Percentiles rank a stretch among this genome's conserved stretches.
phyloP scores from a whole-genome alignment of 2,888 invertebrate genomes.

The Dynastes hyllus region DNA sequence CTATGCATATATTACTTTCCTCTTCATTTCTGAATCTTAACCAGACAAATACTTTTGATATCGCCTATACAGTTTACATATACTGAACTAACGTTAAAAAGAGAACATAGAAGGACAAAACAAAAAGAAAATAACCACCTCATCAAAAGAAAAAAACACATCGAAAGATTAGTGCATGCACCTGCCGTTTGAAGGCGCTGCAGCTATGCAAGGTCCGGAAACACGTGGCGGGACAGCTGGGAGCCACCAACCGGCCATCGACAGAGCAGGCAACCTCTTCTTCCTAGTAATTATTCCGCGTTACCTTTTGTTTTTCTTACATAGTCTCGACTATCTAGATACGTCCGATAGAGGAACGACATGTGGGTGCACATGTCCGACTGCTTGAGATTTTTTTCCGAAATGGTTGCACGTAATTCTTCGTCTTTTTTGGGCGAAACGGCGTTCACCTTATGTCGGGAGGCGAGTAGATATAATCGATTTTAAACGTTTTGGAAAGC shows the following conservation, averaged over 20 bases:
- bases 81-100: conserved; percentile 15
- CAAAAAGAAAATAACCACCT: conserved; percentile 49
- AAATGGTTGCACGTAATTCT: conserved; percentile 24
- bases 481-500: neutral
- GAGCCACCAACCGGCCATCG: conserved; percentile 50
- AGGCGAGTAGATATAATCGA: conserved; percentile 29
- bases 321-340: conserved; percentile 55
- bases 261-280: conserved; percentile 37
- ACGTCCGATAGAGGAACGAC: conserved; percentile 47
- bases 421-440: neutral
- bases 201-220: conserved; percentile 59
- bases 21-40: too few relatives aligned
- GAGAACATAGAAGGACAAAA: conserved; percentile 51
- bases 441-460: conserved; percentile 38
- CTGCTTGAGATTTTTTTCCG: conserved; percentile 27
- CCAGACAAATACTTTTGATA: too few relatives aligned
- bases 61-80: neutral
- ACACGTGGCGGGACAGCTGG: conserved; percentile 64
- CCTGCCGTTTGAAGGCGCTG: conserved; percentile 60
- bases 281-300: conserved; percentile 41
- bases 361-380: conserved; percentile 54
- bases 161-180: conserved; percentile 56
- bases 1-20: too few relatives aligned
- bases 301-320: conserved; percentile 51
- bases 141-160: neutral